A percentile compares a stretch with the other conserved stretches of the same genome.
phyloP scores from a whole-genome alignment of 1,140 invertebrate genomes.

The Drosophila equinoxialis region DNA sequence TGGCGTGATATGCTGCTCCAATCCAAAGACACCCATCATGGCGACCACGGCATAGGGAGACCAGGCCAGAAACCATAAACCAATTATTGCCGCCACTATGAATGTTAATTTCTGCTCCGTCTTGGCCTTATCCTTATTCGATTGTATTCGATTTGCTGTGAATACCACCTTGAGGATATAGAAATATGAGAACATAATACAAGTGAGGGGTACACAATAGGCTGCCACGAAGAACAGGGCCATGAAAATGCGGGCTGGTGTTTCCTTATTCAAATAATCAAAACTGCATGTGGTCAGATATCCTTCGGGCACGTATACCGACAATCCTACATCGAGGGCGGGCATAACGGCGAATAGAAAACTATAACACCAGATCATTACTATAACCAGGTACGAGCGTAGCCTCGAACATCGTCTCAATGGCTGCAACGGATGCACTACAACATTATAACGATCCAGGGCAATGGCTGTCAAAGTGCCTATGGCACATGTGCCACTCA shows the following conservation, averaged over 20 bases:
- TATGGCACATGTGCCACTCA: conserved; percentile 89
- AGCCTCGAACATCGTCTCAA: conserved; percentile 85
- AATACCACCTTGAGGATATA: conserved; percentile 88
- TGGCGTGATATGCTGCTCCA: conserved; percentile 86
- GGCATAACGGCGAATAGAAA: conserved; percentile 87
- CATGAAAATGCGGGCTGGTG: conserved; percentile 86
- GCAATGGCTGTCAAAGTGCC: conserved; percentile 88
- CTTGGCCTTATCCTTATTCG: conserved; percentile 86
- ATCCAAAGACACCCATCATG: conserved; percentile 88
- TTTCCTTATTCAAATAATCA: conserved; percentile 88
- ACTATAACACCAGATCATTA: conserved; percentile 89
- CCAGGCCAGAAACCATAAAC: conserved; percentile 90
- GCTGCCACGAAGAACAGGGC: conserved; percentile 88
- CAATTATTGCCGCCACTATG: conserved; percentile 87
- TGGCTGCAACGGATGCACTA: conserved; percentile 88
- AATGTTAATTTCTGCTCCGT: conserved; percentile 87
- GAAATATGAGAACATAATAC: conserved; percentile 89
- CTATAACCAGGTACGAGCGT: conserved; percentile 86
- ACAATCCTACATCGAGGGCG: conserved; percentile 87
- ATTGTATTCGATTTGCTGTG: conserved; percentile 83
- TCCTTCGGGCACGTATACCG: conserved; percentile 90
- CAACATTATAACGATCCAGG: conserved; percentile 88
- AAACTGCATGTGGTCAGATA: conserved; percentile 92
- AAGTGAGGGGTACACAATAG: conserved; percentile 87
- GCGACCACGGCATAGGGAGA: conserved; percentile 90